These are phyloP conservation scores for Peucedramus taeniatus DNA, from an alignment of 2,113 vertebrate genomes.

Conservation along the genomic window DNA sequence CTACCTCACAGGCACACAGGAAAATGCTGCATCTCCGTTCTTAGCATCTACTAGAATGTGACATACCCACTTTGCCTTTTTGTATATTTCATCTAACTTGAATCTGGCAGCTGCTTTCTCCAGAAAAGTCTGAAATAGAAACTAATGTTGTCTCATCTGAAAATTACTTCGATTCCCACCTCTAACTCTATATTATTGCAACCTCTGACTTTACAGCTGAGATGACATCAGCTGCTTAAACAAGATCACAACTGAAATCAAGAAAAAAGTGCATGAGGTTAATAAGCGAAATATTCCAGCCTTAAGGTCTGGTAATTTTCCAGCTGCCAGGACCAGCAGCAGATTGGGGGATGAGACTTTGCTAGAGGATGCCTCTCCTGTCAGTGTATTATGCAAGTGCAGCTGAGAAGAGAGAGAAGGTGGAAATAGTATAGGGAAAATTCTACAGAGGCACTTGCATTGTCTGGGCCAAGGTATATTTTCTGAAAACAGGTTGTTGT, in stretches of 20 bases:
- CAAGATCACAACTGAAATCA: neutral
- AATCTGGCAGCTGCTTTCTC: neutral
- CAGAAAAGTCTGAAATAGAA: conserved; percentile 1
- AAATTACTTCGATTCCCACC: neutral
- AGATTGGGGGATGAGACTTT: neutral
- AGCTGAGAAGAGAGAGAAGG: neutral
- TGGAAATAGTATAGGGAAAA: neutral
- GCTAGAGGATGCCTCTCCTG: neutral
- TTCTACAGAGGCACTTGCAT: neutral
- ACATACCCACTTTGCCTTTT: neutral
- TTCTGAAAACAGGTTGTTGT: neutral
- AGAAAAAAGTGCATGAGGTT: neutral
- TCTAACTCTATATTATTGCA: neutral
- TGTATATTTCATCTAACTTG: neutral
- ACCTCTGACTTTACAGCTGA: neutral
- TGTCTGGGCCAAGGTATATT: neutral
- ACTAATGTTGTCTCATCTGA: neutral
- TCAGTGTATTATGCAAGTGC: rapidly evolving
- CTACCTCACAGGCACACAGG: neutral
- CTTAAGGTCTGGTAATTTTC: neutral
- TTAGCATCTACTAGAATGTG: neutral
- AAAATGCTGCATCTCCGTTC: neutral
- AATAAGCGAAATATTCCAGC: neutral
- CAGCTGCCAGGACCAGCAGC: neutral
- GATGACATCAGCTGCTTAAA: neutral